phyloP scores from a whole-genome alignment of 1,140 invertebrate genomes.

The Olivierus martensii region DNA sequence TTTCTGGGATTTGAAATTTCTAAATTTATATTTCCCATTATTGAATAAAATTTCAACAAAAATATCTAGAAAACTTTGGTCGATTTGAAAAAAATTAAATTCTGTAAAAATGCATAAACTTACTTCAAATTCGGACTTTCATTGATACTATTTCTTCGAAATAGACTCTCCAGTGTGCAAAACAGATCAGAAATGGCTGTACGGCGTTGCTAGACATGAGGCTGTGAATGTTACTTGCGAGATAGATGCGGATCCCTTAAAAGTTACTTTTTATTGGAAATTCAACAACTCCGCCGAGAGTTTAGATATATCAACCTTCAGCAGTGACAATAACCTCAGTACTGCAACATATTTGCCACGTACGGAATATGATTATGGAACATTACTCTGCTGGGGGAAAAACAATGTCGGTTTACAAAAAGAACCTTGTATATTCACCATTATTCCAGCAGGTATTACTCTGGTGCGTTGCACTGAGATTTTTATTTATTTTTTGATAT shows the following conservation, averaged over 20 bases:
- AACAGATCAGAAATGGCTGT: conserved; percentile 59
- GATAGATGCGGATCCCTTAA: conserved; percentile 71
- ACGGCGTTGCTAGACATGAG: conserved; percentile 78
- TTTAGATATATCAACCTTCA: conserved; percentile 42
- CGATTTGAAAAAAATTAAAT: too few relatives aligned
- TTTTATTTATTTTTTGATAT: background rate
- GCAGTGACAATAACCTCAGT: conserved; percentile 45
- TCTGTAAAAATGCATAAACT: too few relatives aligned
- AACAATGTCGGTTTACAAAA: conserved; percentile 22
- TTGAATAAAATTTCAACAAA: too few relatives aligned
- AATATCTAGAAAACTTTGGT: too few relatives aligned
- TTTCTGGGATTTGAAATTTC: too few relatives aligned
- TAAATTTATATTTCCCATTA: background rate
- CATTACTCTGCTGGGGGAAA: conserved; percentile 22
- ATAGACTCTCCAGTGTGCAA: conserved; percentile 70
- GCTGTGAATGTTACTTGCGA: conserved; percentile 71
- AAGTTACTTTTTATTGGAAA: conserved; percentile 68
- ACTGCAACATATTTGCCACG: conserved; percentile 48
- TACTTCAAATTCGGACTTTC: background rate
- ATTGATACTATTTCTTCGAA: background rate
- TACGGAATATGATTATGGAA: conserved; percentile 55
- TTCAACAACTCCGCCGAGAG: conserved; percentile 84
- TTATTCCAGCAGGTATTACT: conserved; percentile 20
- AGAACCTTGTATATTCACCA: conserved; percentile 21
- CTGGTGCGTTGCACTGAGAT: background rate